Conservation (phyloP, 2,113 vertebrate genomes). For the Cynoglossus semilaevis region DNA sequence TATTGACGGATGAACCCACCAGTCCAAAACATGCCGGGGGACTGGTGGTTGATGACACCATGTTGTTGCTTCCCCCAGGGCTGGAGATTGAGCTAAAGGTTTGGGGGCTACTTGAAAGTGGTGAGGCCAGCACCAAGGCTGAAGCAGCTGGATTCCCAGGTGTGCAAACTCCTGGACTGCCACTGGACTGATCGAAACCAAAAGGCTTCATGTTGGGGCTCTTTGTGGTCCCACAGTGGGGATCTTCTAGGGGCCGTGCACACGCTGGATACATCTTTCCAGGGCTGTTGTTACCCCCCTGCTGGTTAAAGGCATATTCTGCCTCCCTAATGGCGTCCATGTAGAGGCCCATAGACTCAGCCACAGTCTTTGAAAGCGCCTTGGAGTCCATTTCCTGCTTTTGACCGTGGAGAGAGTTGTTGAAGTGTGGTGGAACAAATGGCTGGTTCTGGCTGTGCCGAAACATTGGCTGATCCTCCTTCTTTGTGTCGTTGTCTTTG, state of each 20-base stretch:
- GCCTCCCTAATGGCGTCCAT: constrained; percentile 94
- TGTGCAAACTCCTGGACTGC: constrained; percentile 76
- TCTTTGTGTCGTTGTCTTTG: constrained; percentile 85
- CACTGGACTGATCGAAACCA: constrained; percentile 74
- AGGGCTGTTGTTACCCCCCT: constrained; percentile 77
- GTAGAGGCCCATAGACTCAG: constrained; percentile 97
- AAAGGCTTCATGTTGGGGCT: constrained; percentile 74
- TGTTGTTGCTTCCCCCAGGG: constrained; percentile 80
- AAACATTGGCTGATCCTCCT: constrained; percentile 80
- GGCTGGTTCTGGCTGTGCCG: constrained; percentile 81
- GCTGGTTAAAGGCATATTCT: constrained; percentile 87
- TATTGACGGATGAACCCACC: constrained; percentile 76
- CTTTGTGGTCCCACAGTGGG: constrained; percentile 60
- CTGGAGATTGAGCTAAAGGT: constrained; percentile 77
- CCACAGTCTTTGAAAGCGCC: constrained; percentile 94
- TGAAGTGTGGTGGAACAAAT: constrained; percentile 81
- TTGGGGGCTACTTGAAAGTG: constrained; percentile 84
- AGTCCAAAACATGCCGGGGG: constrained; percentile 82
- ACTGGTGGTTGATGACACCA: constrained; percentile 90
- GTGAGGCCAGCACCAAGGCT: constrained; percentile 74
- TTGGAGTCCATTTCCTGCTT: constrained; percentile 90
- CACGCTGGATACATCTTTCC: constrained; percentile 86
- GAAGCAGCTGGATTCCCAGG: constrained; percentile 68
- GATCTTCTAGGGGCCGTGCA: constrained; percentile 80
- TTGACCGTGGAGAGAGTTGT: constrained; percentile 78